Conservation (phyloP, 2,888 invertebrate genomes). For the Lathronympha strigana region DNA sequence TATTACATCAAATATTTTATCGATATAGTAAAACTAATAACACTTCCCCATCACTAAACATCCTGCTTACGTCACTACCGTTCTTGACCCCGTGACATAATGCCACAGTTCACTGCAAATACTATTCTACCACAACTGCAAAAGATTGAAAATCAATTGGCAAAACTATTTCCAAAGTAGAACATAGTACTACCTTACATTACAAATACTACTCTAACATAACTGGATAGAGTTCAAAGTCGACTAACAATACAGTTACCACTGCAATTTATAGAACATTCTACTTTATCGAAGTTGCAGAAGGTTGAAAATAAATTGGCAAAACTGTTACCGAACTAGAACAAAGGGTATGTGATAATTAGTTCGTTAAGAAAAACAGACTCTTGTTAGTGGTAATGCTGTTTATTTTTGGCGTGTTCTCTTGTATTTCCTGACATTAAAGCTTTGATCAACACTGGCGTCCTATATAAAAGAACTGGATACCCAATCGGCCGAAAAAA, state of each 20-base stretch:
- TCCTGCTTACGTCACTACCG: constrained; percentile 41
- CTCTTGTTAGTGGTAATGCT: neutral
- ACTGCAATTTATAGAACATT: too few relatives aligned
- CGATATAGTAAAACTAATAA: constrained; percentile 6
- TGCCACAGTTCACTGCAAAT: constrained; percentile 7
- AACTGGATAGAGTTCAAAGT: too few relatives aligned
- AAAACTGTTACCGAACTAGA: neutral
- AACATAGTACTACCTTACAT: constrained; percentile 13
- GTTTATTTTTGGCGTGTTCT: neutral
- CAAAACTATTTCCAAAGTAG: neutral
- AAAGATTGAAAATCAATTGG: neutral
- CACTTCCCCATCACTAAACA: constrained; percentile 24
- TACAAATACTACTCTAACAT: constrained; percentile 5
- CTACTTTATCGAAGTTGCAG: too few relatives aligned
- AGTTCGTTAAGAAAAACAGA: constrained; percentile 2
- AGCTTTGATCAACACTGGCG: too few relatives aligned
- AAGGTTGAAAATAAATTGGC: constrained; percentile 1
- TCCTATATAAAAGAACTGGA: too few relatives aligned
- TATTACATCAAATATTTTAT: neutral
- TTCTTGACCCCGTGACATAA: constrained; percentile 50
- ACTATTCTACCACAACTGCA: neutral
- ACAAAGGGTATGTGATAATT: constrained; percentile 22
- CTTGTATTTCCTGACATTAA: neutral
- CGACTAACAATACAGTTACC: too few relatives aligned
- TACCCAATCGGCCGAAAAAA: too few relatives aligned